Evolutionary conservation across 1,140 invertebrate genomes (phyloP).

Genomic region (Venustaconcha ellipsiformis): DNA sequence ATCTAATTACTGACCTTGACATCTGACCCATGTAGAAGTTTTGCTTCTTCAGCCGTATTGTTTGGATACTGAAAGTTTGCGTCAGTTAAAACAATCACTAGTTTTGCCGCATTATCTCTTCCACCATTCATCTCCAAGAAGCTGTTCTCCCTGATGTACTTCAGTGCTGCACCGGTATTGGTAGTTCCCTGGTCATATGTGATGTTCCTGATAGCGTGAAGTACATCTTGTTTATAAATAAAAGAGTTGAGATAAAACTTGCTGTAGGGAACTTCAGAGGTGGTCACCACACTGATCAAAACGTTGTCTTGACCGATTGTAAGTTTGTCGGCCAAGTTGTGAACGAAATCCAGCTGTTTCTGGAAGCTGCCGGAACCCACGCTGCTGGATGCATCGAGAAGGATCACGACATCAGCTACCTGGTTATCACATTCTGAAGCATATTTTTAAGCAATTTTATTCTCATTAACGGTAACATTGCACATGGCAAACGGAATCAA

Average conservation of each 20-base stretch:
- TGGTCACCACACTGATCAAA: constrained; percentile 31
- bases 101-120: constrained; percentile 9
- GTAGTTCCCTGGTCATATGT: constrained; percentile 12
- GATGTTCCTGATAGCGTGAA: constrained; percentile 4
- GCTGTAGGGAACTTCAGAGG: constrained; percentile 12
- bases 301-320: constrained; percentile 24
- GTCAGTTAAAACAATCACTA: constrained; percentile 30
- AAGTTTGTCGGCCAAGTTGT: constrained; percentile 25
- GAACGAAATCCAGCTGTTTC: constrained; percentile 37
- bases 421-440: constrained; percentile 18
- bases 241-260: constrained; percentile 30
- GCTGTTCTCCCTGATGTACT: constrained; percentile 15
- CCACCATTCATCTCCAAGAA: constrained; percentile 26
- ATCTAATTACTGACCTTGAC: constrained; percentile 2
- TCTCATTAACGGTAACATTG: too few relatives aligned
- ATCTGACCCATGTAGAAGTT: constrained; percentile 5
- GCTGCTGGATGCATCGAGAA: constrained; percentile 44
- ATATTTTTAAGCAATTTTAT: background rate
- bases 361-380: constrained; percentile 33
- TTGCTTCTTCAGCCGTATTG: constrained; percentile 5
- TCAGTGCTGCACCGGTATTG: constrained; percentile 17
- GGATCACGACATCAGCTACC: constrained; percentile 43
- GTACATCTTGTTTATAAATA: background rate
- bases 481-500: too few relatives aligned
- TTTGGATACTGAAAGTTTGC: constrained; percentile 12